Conservation (phyloP, 2,888 invertebrate species). For the Pandemis corylana region DNA sequence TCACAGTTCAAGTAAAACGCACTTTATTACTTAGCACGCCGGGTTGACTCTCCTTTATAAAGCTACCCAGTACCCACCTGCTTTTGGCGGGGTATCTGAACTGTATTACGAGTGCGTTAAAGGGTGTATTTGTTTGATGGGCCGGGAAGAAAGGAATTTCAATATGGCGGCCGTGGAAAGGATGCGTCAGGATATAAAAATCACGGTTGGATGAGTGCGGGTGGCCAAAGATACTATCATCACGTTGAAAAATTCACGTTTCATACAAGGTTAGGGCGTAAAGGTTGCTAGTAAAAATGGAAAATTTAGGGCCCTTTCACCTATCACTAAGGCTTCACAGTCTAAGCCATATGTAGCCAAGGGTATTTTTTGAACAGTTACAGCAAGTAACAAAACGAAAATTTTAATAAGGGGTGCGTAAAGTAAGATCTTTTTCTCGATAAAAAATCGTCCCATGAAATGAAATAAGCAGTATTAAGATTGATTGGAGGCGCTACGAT, state of each 20-base stretch:
- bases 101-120: conserved; percentile 55
- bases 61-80: conserved; percentile 34
- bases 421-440: no score
- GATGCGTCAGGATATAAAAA: conserved; percentile 75
- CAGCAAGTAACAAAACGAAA: no score
- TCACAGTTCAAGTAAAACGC: conserved; percentile 56
- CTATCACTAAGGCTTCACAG: not conserved
- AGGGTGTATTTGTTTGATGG: conserved; percentile 60
- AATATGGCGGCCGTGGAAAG: conserved; percentile 72
- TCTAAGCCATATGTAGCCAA: no score
- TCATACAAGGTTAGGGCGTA: conserved; percentile 27
- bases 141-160: conserved; percentile 64
- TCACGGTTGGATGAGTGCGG: conserved; percentile 73
- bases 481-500: no score
- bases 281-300: not conserved
- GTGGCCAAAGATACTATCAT: conserved; percentile 62
- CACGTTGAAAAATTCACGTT: conserved; percentile 40
- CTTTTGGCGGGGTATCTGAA: conserved; percentile 49
- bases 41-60: conserved; percentile 59
- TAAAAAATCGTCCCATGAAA: no score
- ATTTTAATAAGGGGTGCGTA: no score
- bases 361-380: no score
- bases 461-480: no score
- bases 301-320: not conserved
- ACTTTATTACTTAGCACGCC: conserved; percentile 60